Evolutionary conservation across 2,113 vertebrate genomes (phyloP).

Genomic region (Galbula dea): DNA sequence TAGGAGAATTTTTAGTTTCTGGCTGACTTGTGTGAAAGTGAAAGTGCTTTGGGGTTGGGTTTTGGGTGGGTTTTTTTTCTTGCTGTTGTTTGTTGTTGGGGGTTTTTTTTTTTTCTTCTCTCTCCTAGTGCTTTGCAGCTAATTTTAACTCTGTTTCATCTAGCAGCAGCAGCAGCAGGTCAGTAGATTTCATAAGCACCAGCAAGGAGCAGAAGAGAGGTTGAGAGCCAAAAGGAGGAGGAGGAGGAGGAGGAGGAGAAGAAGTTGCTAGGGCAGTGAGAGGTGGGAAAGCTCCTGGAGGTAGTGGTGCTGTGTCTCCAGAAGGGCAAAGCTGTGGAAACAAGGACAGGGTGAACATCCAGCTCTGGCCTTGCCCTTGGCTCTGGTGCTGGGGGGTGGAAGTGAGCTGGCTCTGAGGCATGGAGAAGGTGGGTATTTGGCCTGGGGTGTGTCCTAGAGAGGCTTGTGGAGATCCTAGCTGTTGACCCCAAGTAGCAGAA

Average conservation of each 20-base stretch:
- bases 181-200: not conserved
- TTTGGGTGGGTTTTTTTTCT: too few species aligned
- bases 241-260: not conserved
- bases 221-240: not conserved
- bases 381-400: not conserved
- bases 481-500: not conserved
- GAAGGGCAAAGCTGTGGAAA: not conserved
- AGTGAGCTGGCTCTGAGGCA: not conserved
- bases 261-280: not conserved
- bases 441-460: rapidly evolving
- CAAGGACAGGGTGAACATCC: not conserved
- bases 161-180: not conserved
- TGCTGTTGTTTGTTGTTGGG: too few species aligned
- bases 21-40: not conserved
- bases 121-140: not conserved
- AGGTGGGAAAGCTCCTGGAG: not conserved
- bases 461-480: rapidly evolving
- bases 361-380: not conserved
- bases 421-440: not conserved
- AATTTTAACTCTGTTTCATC: conserved; percentile 22
- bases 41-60: not conserved
- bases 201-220: not conserved
- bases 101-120: not conserved
- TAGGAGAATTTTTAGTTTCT: conserved; percentile 13
- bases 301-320: not conserved